Conservation (phyloP, 2,888 invertebrate genomes). For the Gerosis bhagava region DNA sequence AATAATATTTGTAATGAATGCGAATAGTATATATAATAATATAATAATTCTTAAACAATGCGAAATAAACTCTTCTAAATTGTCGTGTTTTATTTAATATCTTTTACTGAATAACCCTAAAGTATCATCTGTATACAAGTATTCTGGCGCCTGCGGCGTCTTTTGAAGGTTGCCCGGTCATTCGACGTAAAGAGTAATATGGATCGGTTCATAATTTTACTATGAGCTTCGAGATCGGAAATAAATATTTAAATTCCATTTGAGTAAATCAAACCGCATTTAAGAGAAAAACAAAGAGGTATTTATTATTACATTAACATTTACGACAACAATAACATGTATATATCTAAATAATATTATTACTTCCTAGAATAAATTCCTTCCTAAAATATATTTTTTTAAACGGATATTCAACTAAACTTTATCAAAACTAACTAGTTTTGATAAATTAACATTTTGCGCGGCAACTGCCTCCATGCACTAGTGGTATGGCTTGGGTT, state of each 20-base stretch:
- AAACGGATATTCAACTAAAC: too few relatives aligned
- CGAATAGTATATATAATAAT: too few relatives aligned
- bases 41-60: too few relatives aligned
- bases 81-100: too few relatives aligned
- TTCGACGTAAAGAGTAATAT: slow-evolving; percentile 48
- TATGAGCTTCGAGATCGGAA: neutral
- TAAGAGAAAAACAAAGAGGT: too few relatives aligned
- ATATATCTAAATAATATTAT: neutral
- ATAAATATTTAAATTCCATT: neutral
- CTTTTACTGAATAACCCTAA: slow-evolving; percentile 51
- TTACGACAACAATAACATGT: too few relatives aligned
- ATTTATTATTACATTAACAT: too few relatives aligned
- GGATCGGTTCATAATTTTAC: slow-evolving; percentile 39
- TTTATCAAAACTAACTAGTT: slow-evolving; percentile 5
- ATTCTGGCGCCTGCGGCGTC: slow-evolving; percentile 61
- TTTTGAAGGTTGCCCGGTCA: slow-evolving; percentile 60
- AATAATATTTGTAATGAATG: too few relatives aligned
- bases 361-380: slow-evolving; percentile 9
- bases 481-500: too few relatives aligned
- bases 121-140: slow-evolving; percentile 50
- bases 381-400: neutral
- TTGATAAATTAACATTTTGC: slow-evolving; percentile 7
- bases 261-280: too few relatives aligned
- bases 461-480: too few relatives aligned
- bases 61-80: too few relatives aligned